Evolutionary conservation across 2,888 invertebrate genomes (phyloP), one percentile per base, ranked within the genome.

Genomic region (Dryobota labecula): DNA sequence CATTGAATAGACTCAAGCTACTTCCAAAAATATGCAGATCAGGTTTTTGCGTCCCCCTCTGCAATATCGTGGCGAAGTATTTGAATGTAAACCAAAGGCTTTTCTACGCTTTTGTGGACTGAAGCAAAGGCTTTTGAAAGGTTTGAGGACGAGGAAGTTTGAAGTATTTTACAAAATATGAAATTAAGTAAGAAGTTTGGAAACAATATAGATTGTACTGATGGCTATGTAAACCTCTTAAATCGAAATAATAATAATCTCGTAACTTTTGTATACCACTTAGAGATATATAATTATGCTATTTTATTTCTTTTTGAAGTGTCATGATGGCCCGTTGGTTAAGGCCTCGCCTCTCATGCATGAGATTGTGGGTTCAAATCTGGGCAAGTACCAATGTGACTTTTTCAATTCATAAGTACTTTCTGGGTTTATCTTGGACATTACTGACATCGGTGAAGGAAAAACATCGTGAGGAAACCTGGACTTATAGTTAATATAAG

Each of bases 11-110:
- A 45, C 24, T 41, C 11, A 24, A 7, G 24, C 27, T 24, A 30
- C 18, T 53, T 45, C 4, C 38, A 70, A 75, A 74, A 78, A 56
- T 70, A 78, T 70, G 66, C 57, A 54, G 72, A 79, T 71, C 67
- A 54, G 49, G 43, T 68, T 53, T 33, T 51, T 65, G 27, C 24
- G 33, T 47, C 45, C 64, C 45, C 43, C 15, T 51, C 27, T 51
- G 24, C 64, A 66, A 74, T 54, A 38, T 63, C 73, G 27, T 66
- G 56, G 64, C n/a, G 20, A 80, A 77, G 43, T 65, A 76, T 79
- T 68, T 72, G n/a, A 79, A 76, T 65, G 76, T 79, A 76, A 76
- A 76, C 72, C 76, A 63, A 80, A 79, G 65, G 80, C 72, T 76
- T 73, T 71, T 75, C 71, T 38, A 47, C 67, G 71, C 75, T 68